Evolutionary conservation across 2,888 invertebrate species (phyloP), one percentile per base, ranked within the genome.

Genomic region (Lasioglossum marginatum): DNA sequence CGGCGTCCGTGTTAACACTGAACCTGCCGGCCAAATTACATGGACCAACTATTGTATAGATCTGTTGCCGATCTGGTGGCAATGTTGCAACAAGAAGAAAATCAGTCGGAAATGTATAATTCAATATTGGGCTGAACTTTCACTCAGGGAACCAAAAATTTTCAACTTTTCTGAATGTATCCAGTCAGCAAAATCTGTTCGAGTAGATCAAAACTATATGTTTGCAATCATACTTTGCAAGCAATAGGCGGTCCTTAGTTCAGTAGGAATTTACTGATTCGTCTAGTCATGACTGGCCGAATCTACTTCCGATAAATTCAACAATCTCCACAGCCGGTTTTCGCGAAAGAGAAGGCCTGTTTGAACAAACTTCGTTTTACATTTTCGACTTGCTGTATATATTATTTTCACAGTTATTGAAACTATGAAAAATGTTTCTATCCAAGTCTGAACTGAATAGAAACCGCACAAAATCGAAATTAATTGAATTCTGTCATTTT

Each of bases 1-100:
- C 75, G 57, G 81, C 60, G 71, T 43, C 31, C 77, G 6, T 43
- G 27, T 66, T 52, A 73, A 48, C 34, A 40, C 48, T 16, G 16
- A 27, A 14, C 57, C 14, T 43, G 16, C 52, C 74, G 16, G 37
- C 31, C 60, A 4, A n/a, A 57, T n/a, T 3, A 12, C n/a, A n/a
- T 10, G n/a, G 3, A 1, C 12, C 4, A 57, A 1, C 57, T 57
- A 12, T 57, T 57, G 12, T 4, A n/a, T 4, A 12, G 8, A n/a
- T 1, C n/a, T 57, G 57, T 4, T n/a, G n/a, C n/a, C 57, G n/a
- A 57, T 57, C 8, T n/a, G 57, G 3, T 57, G 23, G n/a, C 12
- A 3, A 2, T n/a, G n/a, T 57, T 12, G n/a, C 12, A n/a, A 12
- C n/a, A n/a, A 57, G 4, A 10, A 57, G 6, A 57, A 57, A n/a